Percentiles rank a stretch among this genome's conserved stretches.
phyloP scores from a whole-genome alignment of 37 sponge, comb jelly and placozoan species.

The Amphimedon queenslandica region DNA sequence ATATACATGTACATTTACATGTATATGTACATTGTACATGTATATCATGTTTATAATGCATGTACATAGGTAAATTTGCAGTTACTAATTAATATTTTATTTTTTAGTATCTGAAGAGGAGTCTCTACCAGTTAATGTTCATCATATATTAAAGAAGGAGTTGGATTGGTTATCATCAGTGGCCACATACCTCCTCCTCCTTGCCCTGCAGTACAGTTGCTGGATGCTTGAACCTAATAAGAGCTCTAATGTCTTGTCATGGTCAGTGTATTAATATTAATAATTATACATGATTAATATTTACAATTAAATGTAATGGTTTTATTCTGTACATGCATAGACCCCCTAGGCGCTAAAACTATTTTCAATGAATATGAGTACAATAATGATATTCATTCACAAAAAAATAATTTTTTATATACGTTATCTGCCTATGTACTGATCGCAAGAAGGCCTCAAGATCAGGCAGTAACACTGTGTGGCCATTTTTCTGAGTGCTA shows the following conservation, averaged over 20 bases:
- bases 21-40: background rate
- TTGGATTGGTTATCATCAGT: conserved; percentile 50
- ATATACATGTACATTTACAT: conserved; percentile 3
- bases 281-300: too few relatives aligned
- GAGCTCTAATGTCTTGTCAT: conserved; percentile 66
- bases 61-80: background rate
- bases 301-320: too few relatives aligned
- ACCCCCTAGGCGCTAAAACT: too few relatives aligned
- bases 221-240: conserved; percentile 75
- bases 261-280: conserved; percentile 65
- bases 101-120: conserved; percentile 35
- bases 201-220: conserved; percentile 48
- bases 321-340: too few relatives aligned
- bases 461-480: too few relatives aligned
- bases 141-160: conserved; percentile 51
- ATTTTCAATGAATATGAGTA: too few relatives aligned
- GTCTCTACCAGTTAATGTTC: conserved; percentile 27
- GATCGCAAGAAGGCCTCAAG: too few relatives aligned
- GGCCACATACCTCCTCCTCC: background rate
- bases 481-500: too few relatives aligned
- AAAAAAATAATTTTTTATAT: too few relatives aligned
- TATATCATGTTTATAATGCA: background rate
- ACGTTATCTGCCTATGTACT: too few relatives aligned
- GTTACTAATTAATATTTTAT: background rate
- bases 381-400: too few relatives aligned